These are phyloP conservation scores for Papilio dardanus DNA, from an alignment of 1,140 invertebrate species.

Conservation along the genomic window DNA sequence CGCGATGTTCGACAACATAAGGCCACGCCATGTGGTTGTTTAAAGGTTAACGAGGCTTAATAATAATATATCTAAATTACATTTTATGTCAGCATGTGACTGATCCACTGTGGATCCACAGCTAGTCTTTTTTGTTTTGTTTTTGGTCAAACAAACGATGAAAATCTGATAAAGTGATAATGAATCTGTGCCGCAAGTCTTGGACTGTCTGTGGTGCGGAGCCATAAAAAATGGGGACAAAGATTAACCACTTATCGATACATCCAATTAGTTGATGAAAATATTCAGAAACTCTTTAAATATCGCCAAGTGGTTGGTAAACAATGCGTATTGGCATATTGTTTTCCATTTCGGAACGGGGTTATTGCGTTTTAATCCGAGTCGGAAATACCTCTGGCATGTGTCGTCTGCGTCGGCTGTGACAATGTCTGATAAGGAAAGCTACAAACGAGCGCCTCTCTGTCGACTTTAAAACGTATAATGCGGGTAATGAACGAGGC, in stretches of 20 bases:
- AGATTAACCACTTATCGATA: too few relatives aligned
- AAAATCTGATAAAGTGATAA: not conserved
- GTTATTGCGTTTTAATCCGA: conserved; percentile 31
- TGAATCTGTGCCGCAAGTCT: not conserved
- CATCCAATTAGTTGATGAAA: too few relatives aligned
- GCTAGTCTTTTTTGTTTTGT: not conserved
- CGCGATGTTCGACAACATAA: too few relatives aligned
- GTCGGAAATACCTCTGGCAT: conserved; percentile 23
- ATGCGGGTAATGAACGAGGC: conserved; percentile 16
- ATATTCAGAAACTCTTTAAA: not conserved
- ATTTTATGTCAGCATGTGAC: not conserved
- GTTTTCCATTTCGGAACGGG: not conserved
- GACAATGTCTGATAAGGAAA: conserved; percentile 21
- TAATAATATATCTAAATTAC: not conserved
- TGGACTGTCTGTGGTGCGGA: too few relatives aligned
- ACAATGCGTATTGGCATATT: conserved; percentile 16
- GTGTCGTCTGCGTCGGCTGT: conserved; percentile 19
- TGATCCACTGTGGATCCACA: not conserved
- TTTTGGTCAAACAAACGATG: not conserved
- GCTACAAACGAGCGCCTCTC: too few relatives aligned
- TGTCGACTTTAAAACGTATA: conserved; percentile 26
- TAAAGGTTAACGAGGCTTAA: too few relatives aligned
- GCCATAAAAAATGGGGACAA: too few relatives aligned
- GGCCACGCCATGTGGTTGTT: too few relatives aligned
- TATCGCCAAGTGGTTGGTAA: not conserved